Evolutionary conservation across 2,113 vertebrate species (phyloP).

Genomic region (Natator depressus): DNA sequence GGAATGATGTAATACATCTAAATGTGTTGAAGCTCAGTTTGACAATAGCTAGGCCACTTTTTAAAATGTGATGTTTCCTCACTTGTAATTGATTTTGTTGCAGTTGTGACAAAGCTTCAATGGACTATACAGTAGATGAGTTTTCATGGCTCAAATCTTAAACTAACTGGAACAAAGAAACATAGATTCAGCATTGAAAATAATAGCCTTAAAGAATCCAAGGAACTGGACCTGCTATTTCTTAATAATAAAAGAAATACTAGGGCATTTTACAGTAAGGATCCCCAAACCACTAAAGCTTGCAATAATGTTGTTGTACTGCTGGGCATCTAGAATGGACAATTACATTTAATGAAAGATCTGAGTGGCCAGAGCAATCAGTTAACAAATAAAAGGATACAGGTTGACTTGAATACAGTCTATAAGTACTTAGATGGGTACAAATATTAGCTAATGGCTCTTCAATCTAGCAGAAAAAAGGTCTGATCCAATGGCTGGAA

Average conservation of each 20-base stretch:
- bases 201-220: constrained; percentile 22
- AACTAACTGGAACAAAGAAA: not conserved
- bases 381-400: not conserved
- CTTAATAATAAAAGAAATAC: constrained; percentile 22
- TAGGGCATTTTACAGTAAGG: constrained; percentile 12
- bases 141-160: not conserved
- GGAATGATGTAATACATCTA: not conserved
- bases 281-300: constrained; percentile 37
- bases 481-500: not conserved
- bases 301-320: constrained; percentile 51
- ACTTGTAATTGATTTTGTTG: not conserved
- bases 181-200: constrained; percentile 36
- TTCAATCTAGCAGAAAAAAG: not conserved
- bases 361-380: not conserved
- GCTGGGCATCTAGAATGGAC: not conserved
- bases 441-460: not conserved
- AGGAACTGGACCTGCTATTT: not conserved
- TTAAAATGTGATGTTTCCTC: not conserved
- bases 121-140: not conserved
- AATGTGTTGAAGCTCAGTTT: not conserved
- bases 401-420: not conserved
- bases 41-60: not conserved
- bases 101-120: not conserved
- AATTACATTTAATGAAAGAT: not conserved
- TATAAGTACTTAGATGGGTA: not conserved